Evolutionary conservation across 2,888 invertebrate genomes (phyloP).

Genomic region (Eustalomyia histrio): DNA sequence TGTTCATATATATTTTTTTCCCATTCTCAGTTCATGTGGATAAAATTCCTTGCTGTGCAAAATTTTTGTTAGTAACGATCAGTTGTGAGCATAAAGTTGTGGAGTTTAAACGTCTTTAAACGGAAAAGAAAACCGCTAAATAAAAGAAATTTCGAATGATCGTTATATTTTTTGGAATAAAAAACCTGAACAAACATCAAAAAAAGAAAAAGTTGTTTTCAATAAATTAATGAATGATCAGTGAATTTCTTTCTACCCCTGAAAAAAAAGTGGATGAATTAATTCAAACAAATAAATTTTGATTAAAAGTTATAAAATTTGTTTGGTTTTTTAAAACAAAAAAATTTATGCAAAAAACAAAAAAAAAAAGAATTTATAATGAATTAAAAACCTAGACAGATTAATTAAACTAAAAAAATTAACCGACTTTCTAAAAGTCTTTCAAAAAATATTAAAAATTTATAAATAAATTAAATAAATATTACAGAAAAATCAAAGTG

Average conservation of each 20-base stretch:
- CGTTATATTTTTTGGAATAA: slow-evolving; percentile 42
- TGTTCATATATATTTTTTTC: slow-evolving; percentile 15
- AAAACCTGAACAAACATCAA: slow-evolving; percentile 23
- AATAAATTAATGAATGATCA: slow-evolving; percentile 44
- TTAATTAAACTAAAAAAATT: slow-evolving; percentile 26
- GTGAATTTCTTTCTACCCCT: slow-evolving; percentile 39
- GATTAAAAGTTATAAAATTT: background rate
- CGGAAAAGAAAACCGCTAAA: slow-evolving; percentile 41
- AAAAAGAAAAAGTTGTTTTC: slow-evolving; percentile 41
- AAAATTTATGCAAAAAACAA: slow-evolving; percentile 5
- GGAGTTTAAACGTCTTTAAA: slow-evolving; percentile 62
- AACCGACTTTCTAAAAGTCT: slow-evolving; percentile 45
- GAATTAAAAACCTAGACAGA: slow-evolving; percentile 5
- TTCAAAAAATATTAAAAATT: slow-evolving; percentile 21
- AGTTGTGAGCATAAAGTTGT: slow-evolving; percentile 65
- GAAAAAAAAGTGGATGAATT: slow-evolving; percentile 13
- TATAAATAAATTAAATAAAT: slow-evolving; percentile 9
- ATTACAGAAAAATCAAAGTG: slow-evolving; percentile 36
- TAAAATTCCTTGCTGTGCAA: slow-evolving; percentile 47
- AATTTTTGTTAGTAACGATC: slow-evolving; percentile 48
- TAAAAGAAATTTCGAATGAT: slow-evolving; percentile 56
- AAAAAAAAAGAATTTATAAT: slow-evolving; percentile 7
- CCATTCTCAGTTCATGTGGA: slow-evolving; percentile 39
- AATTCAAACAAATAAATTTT: slow-evolving; percentile 20
- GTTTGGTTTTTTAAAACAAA: slow-evolving; percentile 1